Base-by-base conservation (phyloP, 1,140 invertebrate species). In the Eciton burchellii region DNA sequence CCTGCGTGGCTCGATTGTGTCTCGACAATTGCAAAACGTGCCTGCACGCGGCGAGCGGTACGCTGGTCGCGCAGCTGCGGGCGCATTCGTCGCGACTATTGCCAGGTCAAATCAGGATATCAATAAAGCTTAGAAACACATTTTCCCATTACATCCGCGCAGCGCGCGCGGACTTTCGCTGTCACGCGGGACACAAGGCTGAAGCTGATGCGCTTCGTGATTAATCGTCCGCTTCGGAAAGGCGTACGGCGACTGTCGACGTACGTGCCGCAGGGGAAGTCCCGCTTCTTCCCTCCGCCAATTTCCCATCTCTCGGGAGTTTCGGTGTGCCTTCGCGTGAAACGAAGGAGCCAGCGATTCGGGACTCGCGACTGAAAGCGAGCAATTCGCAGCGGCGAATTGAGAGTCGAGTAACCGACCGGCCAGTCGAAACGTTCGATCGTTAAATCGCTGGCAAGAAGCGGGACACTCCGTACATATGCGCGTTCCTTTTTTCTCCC, bases 401-500 rank as follows among this genome's bases (percentile, higher is more conserved):
- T 35, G 8, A 41, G n/a, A 35, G n/a, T n/a, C n/a, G n/a, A n/a
- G n/a, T n/a, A 3, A 16, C 1, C 6, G 26, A 29, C 14, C 0
- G 12, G 6, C 16, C 29, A 72, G 24, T 72, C 52, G 14, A 60
- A 59, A n/a, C 14, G 24, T 72, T 59, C 70, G 11, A 12, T 8
- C 24, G 62, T 63, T 24, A 29, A 6, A 35, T 5, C 29, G 62
- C 5, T 19, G 3, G 16, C 35, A 71, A 16, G 54, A 45, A 59
- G 41, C 56, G n/a, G 19, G 60, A 77, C 62, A 56, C 47, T 49
- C 65, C 45, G 65, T 35, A 49, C 11, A 21, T 65, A 24, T 19
- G 43, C 21, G 35, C 41, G 63, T 86, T 49, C 68, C 63, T 59
- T 87, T 72, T 59, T 45, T 65, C 60, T 54, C n/a, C n/a, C n/a